Evolutionary conservation across 2,888 invertebrate genomes (phyloP).

Genomic region (Eudemis profundana): DNA sequence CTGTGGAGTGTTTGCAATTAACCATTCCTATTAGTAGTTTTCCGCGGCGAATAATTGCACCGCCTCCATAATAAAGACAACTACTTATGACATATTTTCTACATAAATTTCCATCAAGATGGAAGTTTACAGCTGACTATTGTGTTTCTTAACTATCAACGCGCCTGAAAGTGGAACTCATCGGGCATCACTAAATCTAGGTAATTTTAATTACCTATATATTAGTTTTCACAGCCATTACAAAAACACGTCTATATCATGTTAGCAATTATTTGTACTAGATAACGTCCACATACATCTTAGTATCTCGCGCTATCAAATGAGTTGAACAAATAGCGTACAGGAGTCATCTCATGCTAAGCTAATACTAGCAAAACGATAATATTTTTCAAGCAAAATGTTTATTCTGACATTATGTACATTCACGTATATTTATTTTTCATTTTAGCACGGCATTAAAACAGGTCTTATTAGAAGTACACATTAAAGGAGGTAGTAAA

Average conservation of each 20-base stretch:
- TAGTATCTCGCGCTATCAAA: slow-evolving; percentile 32
- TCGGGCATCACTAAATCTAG: too few species aligned
- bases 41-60: slow-evolving; percentile 48
- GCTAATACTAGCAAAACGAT: slow-evolving; percentile 37
- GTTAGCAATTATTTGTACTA: slow-evolving; percentile 20
- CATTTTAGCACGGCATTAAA: slow-evolving; percentile 30
- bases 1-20: slow-evolving; percentile 57
- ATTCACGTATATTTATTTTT: slow-evolving; percentile 32
- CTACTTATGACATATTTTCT: slow-evolving; percentile 24
- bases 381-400: slow-evolving; percentile 36
- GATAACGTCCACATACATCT: slow-evolving; percentile 22
- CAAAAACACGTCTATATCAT: slow-evolving; percentile 3
- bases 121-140: slow-evolving; percentile 10
- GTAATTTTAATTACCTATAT: background rate
- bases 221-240: background rate
- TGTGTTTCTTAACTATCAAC: background rate
- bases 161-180: too few species aligned
- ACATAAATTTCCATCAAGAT: slow-evolving; percentile 22
- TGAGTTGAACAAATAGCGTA: slow-evolving; percentile 32
- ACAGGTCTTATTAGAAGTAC: slow-evolving; percentile 23
- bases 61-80: slow-evolving; percentile 30
- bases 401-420: slow-evolving; percentile 32
- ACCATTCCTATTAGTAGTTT: slow-evolving; percentile 53
- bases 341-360: slow-evolving; percentile 36
- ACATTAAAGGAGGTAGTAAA: slow-evolving; percentile 25